Conservation (phyloP, 2,888 invertebrate species). For the Leptodirus hochenwartii region DNA sequence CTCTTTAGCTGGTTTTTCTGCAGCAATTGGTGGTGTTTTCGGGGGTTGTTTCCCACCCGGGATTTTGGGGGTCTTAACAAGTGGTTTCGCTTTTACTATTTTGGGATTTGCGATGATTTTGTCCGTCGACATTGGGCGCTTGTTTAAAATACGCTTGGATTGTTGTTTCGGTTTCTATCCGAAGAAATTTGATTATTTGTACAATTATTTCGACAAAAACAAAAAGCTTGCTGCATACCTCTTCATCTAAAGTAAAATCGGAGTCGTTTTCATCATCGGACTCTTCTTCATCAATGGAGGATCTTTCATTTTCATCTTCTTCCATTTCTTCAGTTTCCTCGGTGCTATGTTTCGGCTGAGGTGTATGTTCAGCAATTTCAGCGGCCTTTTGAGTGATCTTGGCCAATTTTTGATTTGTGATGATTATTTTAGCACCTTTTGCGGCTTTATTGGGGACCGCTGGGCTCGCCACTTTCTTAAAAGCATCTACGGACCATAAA, state of each 20-base stretch:
- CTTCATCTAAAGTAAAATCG: conserved; percentile 25
- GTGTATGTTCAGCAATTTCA: conserved; percentile 3
- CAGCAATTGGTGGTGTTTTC: conserved; percentile 7
- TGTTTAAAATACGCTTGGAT: too few relatives aligned
- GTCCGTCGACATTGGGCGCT: too few relatives aligned
- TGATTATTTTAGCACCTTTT: conserved; percentile 12
- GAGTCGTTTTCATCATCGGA: conserved; percentile 33
- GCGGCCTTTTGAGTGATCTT: conserved; percentile 3
- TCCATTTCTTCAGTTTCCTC: conserved; percentile 12
- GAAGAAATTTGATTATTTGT: too few relatives aligned
- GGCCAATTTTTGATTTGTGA: conserved; percentile 10
- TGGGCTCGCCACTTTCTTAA: too few relatives aligned
- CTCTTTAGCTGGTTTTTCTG: conserved; percentile 19
- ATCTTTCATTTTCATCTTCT: conserved; percentile 13
- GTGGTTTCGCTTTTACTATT: conserved; percentile 4
- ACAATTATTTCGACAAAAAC: too few relatives aligned
- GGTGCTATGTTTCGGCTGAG: conserved; percentile 12
- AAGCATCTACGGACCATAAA: too few relatives aligned
- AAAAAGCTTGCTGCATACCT: too few relatives aligned
- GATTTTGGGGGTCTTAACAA: background rate
- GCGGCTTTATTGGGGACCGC: too few relatives aligned
- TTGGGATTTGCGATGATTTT: conserved; percentile 1
- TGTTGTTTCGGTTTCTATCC: conserved; percentile 6
- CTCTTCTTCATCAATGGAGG: conserved; percentile 18
- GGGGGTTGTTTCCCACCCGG: background rate